Evolutionary conservation across 2,113 vertebrate genomes (phyloP).

Genomic region (Noctilio leporinus): DNA sequence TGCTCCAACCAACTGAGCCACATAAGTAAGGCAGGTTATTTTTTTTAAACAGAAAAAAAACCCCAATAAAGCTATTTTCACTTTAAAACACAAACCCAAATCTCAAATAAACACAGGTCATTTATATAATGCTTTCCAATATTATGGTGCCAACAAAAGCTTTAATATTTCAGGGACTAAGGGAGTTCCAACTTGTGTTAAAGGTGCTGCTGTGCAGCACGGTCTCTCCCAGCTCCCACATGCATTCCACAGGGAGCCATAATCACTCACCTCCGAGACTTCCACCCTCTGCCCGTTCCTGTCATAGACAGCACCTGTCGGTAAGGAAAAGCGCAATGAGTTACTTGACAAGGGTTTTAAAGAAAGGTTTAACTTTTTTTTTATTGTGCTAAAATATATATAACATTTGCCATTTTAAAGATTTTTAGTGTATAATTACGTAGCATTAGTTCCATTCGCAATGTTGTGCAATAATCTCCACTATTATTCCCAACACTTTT

Average conservation of each 20-base stretch:
- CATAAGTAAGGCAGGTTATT: neutral
- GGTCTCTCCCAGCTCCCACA: neutral
- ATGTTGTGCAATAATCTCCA: neutral
- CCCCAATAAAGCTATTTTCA: neutral
- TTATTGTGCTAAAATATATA: neutral
- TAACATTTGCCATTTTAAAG: neutral
- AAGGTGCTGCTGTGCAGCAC: neutral
- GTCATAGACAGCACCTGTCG: conserved; percentile 83
- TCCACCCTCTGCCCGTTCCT: conserved; percentile 80
- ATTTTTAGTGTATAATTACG: neutral
- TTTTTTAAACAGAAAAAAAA: neutral
- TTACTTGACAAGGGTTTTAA: neutral
- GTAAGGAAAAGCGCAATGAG: conserved; percentile 34
- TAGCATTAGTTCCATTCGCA: neutral
- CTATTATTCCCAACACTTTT: neutral
- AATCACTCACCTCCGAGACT: conserved; percentile 84
- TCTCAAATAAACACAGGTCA: neutral
- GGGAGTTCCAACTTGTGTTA: neutral
- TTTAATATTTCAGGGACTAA: neutral
- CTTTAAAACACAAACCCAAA: neutral
- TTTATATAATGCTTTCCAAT: neutral
- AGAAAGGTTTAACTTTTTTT: neutral
- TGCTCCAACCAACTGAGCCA: too few species aligned
- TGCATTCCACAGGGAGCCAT: neutral
- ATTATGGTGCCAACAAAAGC: neutral